phyloP scores from a whole-genome alignment of 1,140 invertebrate species.

The Archivesica marissinica region DNA sequence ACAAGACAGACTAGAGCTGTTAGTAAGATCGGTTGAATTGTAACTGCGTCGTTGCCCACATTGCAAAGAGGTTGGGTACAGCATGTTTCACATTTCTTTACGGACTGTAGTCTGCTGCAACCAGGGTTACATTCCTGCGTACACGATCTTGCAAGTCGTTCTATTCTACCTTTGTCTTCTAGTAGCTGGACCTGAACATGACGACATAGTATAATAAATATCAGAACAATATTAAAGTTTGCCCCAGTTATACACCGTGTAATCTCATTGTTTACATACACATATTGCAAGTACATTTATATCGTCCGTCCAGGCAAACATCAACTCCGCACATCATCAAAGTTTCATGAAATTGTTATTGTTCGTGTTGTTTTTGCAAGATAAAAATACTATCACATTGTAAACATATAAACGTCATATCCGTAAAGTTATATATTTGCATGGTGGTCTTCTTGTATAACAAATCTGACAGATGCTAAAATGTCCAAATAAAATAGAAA shows the following conservation, averaged over 20 bases:
- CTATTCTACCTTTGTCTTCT: background rate
- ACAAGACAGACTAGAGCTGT: background rate
- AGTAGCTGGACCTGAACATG: constrained; percentile 6
- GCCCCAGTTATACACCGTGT: background rate
- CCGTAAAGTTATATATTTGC: no score
- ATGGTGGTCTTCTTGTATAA: no score
- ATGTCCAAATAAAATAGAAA: no score
- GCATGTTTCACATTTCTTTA: constrained; percentile 1
- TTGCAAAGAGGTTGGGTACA: constrained; percentile 19
- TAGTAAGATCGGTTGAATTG: background rate
- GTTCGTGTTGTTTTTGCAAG: background rate
- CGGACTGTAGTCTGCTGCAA: background rate
- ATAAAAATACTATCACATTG: no score
- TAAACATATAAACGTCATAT: no score
- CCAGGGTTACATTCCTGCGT: background rate
- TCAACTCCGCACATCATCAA: background rate
- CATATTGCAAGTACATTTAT: background rate
- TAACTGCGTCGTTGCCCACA: background rate
- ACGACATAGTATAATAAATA: no score
- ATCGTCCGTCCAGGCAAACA: background rate
- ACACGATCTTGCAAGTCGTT: background rate
- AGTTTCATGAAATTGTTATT: background rate
- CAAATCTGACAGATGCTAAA: no score
- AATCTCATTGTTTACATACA: background rate
- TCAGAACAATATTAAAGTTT: background rate